Evolutionary conservation across 2,888 invertebrate species (phyloP).

Genomic region (Villa cingulata): DNA sequence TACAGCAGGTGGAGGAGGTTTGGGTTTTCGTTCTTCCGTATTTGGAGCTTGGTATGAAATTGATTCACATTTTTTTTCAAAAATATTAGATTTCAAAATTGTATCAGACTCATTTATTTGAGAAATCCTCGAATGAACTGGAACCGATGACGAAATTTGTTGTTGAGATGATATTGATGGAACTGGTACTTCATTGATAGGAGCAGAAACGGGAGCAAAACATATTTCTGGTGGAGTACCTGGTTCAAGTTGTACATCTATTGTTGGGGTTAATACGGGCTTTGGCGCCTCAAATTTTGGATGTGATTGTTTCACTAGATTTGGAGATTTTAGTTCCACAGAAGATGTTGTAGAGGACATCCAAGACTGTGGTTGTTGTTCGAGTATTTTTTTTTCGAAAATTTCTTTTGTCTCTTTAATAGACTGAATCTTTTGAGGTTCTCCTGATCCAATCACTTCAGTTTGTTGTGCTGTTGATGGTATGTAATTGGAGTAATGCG

Average conservation of each 20-base stretch:
- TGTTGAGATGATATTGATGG: constrained; percentile 32
- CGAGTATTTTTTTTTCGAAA: constrained; percentile 16
- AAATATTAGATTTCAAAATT: constrained; percentile 24
- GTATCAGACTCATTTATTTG: constrained; percentile 34
- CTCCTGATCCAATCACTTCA: no score
- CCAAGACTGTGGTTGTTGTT: constrained; percentile 14
- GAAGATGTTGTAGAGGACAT: constrained; percentile 23
- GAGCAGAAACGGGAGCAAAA: constrained; percentile 44
- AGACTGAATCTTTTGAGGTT: background rate
- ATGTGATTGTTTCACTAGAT: constrained; percentile 36
- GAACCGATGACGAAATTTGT: no score
- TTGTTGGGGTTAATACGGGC: constrained; percentile 35
- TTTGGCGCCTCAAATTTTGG: constrained; percentile 20
- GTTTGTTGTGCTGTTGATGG: background rate
- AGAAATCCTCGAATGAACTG: constrained; percentile 33
- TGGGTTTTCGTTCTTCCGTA: constrained; percentile 23
- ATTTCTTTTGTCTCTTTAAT: constrained; percentile 9
- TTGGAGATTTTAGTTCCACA: constrained; percentile 38
- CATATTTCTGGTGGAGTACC: constrained; percentile 55
- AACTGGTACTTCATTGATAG: constrained; percentile 29
- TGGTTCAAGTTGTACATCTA: constrained; percentile 45
- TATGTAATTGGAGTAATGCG: constrained; percentile 14
- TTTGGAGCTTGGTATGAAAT: constrained; percentile 38
- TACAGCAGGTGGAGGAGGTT: constrained; percentile 42
- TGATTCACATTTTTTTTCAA: constrained; percentile 30